Conservation (phyloP, 2,113 vertebrate genomes). For the Chelonoidis abingdonii region DNA sequence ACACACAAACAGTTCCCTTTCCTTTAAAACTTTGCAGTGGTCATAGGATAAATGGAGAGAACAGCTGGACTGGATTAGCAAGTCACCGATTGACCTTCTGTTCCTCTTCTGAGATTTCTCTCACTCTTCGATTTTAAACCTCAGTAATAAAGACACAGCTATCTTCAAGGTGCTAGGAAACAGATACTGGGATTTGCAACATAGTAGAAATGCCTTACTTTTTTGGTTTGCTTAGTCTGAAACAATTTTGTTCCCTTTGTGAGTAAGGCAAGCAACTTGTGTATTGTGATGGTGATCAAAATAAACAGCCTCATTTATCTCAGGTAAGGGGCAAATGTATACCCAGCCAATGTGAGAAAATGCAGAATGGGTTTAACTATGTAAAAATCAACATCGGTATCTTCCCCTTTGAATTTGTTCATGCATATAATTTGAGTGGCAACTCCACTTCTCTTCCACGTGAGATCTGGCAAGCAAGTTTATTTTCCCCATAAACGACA, state of each 20-base stretch:
- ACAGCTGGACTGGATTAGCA: conserved; percentile 45
- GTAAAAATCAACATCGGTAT: conserved; percentile 28
- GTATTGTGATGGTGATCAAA: conserved; percentile 49
- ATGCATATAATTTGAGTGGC: not conserved
- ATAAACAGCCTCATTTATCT: conserved; percentile 42
- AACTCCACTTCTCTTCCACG: not conserved
- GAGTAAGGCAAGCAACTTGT: conserved; percentile 36
- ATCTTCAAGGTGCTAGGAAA: conserved; percentile 48
- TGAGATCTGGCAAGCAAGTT: conserved; percentile 27
- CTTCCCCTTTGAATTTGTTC: conserved; percentile 45
- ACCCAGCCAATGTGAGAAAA: not conserved
- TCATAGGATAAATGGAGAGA: conserved; percentile 26
- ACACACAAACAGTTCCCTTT: conserved; percentile 25
- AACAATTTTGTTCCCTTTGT: not conserved
- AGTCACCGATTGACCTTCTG: conserved; percentile 8
- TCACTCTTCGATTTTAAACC: conserved; percentile 4
- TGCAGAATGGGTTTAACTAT: conserved; percentile 47
- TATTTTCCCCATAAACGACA: conserved; percentile 1
- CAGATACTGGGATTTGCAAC: not conserved
- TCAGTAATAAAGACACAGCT: not conserved
- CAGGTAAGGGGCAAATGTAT: not conserved
- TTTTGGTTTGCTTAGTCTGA: not conserved
- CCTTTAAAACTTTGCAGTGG: conserved; percentile 28
- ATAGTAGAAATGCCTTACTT: not conserved
- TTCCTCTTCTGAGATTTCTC: conserved; percentile 16